Percentiles rank a stretch among this genome's conserved stretches.
Conservation (phyloP, 1,140 invertebrate species). For the Leptopilina clavipes region DNA sequence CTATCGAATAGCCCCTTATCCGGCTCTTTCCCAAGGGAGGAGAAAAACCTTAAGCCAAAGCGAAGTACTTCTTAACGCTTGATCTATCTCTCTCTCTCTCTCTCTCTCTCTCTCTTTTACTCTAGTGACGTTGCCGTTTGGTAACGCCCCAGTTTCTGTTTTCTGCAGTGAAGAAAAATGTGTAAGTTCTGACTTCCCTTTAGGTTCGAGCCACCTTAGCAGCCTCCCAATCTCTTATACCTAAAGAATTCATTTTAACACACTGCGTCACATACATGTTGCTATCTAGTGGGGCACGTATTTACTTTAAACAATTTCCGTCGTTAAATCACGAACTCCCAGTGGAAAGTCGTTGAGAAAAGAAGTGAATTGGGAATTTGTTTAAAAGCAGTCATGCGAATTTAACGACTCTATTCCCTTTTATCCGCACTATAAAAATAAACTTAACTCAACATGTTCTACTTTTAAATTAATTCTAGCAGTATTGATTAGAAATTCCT, state of each 20-base stretch:
- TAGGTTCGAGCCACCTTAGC: neutral
- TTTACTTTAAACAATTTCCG: slow-evolving; percentile 28
- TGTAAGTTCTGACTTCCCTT: neutral
- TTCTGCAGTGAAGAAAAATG: slow-evolving; percentile 4
- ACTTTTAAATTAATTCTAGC: too few species aligned
- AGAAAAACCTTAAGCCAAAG: slow-evolving; percentile 5
- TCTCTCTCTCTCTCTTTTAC: too few species aligned
- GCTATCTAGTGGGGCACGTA: neutral
- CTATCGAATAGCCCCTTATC: neutral
- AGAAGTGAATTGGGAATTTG: neutral
- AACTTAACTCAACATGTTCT: neutral
- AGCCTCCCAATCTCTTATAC: neutral
- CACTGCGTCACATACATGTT: slow-evolving; percentile 4
- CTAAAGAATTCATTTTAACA: neutral
- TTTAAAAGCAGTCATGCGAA: neutral
- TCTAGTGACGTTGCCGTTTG: neutral
- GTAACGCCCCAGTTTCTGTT: neutral
- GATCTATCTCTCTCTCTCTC: neutral
- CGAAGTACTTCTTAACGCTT: slow-evolving; percentile 13
- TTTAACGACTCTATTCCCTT: neutral
- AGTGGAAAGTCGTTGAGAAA: neutral
- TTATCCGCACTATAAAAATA: neutral
- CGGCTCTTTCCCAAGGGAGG: neutral
- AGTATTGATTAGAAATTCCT: too few species aligned
- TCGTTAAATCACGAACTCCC: neutral